Conservation (phyloP, 2,113 vertebrate species). For the Chauna torquata region DNA sequence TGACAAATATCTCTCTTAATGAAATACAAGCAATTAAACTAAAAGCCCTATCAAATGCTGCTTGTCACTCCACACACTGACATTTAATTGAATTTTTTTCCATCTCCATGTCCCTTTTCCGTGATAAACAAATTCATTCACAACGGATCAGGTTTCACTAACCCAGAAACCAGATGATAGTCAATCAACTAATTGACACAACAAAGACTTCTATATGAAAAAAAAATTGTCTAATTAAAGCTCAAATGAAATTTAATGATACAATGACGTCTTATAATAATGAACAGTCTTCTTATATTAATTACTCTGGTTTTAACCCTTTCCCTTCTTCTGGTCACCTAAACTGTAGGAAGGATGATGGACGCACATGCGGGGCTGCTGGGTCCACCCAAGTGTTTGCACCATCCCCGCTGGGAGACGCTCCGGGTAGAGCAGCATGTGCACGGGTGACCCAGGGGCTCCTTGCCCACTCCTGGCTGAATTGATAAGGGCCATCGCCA, state of each 20-base stretch:
- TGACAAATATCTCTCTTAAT: slow-evolving; percentile 87
- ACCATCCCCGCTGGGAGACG: background rate
- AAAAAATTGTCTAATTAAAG: slow-evolving; percentile 79
- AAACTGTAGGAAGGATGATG: background rate
- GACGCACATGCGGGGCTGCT: background rate
- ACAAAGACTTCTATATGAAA: slow-evolving; percentile 81
- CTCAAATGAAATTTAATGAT: slow-evolving; percentile 77
- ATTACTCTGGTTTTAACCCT: slow-evolving; percentile 64
- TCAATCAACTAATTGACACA: slow-evolving; percentile 96
- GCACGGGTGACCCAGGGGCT: background rate
- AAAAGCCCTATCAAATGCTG: slow-evolving; percentile 90
- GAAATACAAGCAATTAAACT: slow-evolving; percentile 95
- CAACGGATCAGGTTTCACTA: slow-evolving; percentile 84
- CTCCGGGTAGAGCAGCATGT: background rate
- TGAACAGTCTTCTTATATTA: slow-evolving; percentile 75
- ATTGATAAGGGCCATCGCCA: accelerated
- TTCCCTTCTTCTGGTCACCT: background rate
- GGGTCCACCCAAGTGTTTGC: background rate
- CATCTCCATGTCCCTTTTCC: slow-evolving; percentile 72
- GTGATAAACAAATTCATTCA: slow-evolving; percentile 89
- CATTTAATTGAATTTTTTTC: slow-evolving; percentile 90
- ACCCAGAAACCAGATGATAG: slow-evolving; percentile 83
- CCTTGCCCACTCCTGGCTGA: background rate
- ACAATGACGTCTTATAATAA: slow-evolving; percentile 74
- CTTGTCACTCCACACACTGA: slow-evolving; percentile 85